Conservation (phyloP, 1,140 invertebrate species). For the Drosophila kurseongensis region DNA sequence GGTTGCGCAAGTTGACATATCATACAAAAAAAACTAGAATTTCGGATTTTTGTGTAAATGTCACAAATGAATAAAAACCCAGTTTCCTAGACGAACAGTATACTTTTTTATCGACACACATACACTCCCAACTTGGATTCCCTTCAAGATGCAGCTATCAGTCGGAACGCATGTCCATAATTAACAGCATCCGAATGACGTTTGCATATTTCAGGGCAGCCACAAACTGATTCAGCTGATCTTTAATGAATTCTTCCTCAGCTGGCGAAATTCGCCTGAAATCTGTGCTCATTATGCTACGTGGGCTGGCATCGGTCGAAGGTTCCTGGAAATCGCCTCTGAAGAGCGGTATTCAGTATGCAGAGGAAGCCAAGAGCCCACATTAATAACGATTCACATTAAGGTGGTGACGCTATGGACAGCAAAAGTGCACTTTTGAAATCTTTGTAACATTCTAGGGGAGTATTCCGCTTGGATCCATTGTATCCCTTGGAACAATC, state of each 20-base stretch:
- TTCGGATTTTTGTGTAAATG: background rate
- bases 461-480: too few species aligned
- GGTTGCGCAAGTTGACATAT: background rate
- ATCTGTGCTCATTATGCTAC: constrained; percentile 71
- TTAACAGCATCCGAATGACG: constrained; percentile 67
- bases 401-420: background rate
- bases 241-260: constrained; percentile 45
- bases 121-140: background rate
- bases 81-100: background rate
- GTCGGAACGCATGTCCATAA: constrained; percentile 23
- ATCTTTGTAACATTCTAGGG: background rate
- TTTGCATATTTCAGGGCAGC: constrained; percentile 57
- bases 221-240: constrained; percentile 12
- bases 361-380: constrained; percentile 7
- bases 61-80: constrained; percentile 5
- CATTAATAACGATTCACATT: constrained; percentile 13
- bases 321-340: constrained; percentile 53
- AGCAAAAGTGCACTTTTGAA: background rate
- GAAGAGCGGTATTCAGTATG: constrained; percentile 1
- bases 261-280: constrained; percentile 59
- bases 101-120: background rate
- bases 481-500: background rate
- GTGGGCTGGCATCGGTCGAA: constrained; percentile 42
- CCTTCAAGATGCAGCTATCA: constrained; percentile 1
- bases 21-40: background rate